phyloP scores from a whole-genome alignment of 2,888 invertebrate species.

The Apoderus coryli region DNA sequence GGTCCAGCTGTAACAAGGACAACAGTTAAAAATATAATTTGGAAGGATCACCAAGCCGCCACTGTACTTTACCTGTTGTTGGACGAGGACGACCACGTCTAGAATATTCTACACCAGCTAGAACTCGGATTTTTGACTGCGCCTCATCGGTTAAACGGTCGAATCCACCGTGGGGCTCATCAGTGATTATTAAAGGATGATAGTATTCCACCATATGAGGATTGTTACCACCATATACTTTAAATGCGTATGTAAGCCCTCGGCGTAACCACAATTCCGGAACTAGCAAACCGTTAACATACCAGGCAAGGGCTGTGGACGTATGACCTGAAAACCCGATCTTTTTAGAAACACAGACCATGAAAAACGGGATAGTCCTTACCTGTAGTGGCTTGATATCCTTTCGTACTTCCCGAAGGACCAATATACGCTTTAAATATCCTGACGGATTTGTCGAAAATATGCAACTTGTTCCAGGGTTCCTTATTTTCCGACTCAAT shows the following conservation, averaged over 20 bases:
- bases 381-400: constrained; percentile 61
- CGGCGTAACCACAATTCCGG: constrained; percentile 79
- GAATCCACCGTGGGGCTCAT: constrained; percentile 71
- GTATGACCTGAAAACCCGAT: constrained; percentile 41
- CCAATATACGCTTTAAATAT: constrained; percentile 72
- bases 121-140: constrained; percentile 53
- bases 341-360: constrained; percentile 2
- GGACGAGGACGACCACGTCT: constrained; percentile 67
- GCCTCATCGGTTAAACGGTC: constrained; percentile 57
- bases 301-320: constrained; percentile 70
- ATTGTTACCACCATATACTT: constrained; percentile 72
- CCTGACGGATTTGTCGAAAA: constrained; percentile 54
- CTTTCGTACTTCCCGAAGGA: constrained; percentile 66
- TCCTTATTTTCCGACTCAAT: constrained; percentile 26
- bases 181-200: constrained; percentile 81
- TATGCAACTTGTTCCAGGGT: constrained; percentile 48
- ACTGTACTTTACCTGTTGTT: constrained; percentile 41
- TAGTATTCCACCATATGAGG: constrained; percentile 73
- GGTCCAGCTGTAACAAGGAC: constrained; percentile 55
- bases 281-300: constrained; percentile 77
- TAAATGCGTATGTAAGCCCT: constrained; percentile 72
- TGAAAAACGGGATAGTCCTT: no score
- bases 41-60: no score
- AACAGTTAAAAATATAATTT: neutral
- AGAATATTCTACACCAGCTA: constrained; percentile 72